Evolutionary conservation across 2,797 vertebrate genomes (phyloP).

Genomic region (Megalops cyprinoides): DNA sequence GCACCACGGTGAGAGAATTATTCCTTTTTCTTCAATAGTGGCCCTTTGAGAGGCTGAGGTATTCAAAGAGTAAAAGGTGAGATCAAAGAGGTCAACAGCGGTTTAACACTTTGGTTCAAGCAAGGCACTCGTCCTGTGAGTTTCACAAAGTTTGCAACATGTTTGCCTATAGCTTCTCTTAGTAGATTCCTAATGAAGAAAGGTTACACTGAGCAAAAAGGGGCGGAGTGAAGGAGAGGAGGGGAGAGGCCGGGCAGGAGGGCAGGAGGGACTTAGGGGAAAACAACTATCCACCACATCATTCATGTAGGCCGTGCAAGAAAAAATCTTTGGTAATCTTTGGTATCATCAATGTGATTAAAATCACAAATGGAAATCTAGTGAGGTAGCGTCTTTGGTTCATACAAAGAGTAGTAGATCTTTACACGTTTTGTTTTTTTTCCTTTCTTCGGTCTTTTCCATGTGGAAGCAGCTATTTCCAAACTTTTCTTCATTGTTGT

Average conservation of each 20-base stretch:
- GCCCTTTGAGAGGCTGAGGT: slow-evolving; percentile 99
- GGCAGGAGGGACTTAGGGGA: slow-evolving; percentile 44
- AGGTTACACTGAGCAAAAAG: slow-evolving; percentile 52
- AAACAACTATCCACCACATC: slow-evolving; percentile 83
- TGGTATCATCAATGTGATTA: slow-evolving; percentile 99
- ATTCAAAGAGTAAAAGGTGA: slow-evolving; percentile 97
- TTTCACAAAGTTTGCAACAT: slow-evolving; percentile 92
- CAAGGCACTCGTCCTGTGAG: slow-evolving; percentile 99
- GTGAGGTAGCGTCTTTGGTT: slow-evolving; percentile 99
- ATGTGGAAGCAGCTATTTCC: slow-evolving; percentile 83
- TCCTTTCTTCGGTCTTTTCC: slow-evolving; percentile 67
- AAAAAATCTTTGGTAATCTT: slow-evolving; percentile 99
- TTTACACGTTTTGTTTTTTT: slow-evolving; percentile 77
- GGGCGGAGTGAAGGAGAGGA: slow-evolving; percentile 35
- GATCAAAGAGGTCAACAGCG: slow-evolving; percentile 93
- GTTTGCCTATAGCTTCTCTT: slow-evolving; percentile 79
- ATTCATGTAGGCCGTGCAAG: slow-evolving; percentile 90
- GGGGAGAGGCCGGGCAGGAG: slow-evolving; percentile 41
- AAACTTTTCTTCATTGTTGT: slow-evolving; percentile 79
- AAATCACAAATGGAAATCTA: slow-evolving; percentile 99
- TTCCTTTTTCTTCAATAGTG: slow-evolving; percentile 91
- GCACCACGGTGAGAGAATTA: slow-evolving; percentile 94
- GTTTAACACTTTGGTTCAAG: slow-evolving; percentile 99
- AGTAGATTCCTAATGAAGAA: slow-evolving; percentile 72
- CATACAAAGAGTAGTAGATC: slow-evolving; percentile 97